These are phyloP conservation scores for Lomographa bimaculata DNA, from an alignment of 2,888 invertebrate species.

Conservation along the genomic window DNA sequence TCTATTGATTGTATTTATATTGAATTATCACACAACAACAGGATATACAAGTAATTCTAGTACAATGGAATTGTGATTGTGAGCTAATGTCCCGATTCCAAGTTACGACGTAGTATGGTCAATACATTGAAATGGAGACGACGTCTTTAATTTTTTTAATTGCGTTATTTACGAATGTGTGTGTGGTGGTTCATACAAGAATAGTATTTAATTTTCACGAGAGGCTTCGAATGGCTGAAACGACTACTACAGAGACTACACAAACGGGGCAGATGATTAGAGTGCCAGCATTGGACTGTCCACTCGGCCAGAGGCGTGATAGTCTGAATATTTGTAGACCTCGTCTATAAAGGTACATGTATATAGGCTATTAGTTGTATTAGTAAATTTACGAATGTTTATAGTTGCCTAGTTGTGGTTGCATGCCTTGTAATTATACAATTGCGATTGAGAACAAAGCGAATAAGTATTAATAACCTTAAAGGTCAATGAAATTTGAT, in stretches of 20 bases:
- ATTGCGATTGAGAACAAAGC: too few relatives aligned
- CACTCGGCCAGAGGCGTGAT: constrained; percentile 53
- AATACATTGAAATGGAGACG: constrained; percentile 56
- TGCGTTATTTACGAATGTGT: constrained; percentile 39
- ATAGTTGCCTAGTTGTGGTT: too few relatives aligned
- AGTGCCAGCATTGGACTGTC: constrained; percentile 58
- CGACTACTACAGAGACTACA: constrained; percentile 31
- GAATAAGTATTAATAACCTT: too few relatives aligned
- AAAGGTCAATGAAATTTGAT: too few relatives aligned
- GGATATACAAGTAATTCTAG: too few relatives aligned
- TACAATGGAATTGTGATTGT: too few relatives aligned
- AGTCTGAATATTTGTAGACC: constrained; percentile 50
- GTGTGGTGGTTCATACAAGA: constrained; percentile 10
- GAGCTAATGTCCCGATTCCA: constrained; percentile 28
- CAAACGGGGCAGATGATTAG: constrained; percentile 59
- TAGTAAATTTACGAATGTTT: too few relatives aligned
- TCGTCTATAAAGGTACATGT: constrained; percentile 49
- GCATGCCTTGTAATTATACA: too few relatives aligned
- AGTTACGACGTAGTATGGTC: constrained; percentile 43
- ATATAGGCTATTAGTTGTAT: too few relatives aligned
- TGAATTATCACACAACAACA: too few relatives aligned
- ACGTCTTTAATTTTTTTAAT: constrained; percentile 46
- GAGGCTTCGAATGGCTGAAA: constrained; percentile 33
- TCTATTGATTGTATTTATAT: too few relatives aligned
- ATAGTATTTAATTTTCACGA: constrained; percentile 43